These are phyloP conservation scores for Euproctis similis DNA, from an alignment of 2,888 invertebrate genomes.

Conservation along the genomic window DNA sequence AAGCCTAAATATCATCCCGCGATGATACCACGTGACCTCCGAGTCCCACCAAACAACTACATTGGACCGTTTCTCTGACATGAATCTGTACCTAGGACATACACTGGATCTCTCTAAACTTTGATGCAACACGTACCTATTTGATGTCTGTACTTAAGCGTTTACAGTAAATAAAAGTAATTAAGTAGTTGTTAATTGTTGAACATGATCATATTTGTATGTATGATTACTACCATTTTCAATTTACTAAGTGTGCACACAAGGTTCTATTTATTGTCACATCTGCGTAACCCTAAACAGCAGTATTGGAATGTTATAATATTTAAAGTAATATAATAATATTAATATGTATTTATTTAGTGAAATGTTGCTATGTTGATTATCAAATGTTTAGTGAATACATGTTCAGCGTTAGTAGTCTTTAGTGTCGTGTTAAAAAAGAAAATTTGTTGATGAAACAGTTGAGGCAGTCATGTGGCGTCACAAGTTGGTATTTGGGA, in stretches of 20 bases:
- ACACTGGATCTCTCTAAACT: not conserved
- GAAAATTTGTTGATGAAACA: constrained; percentile 8
- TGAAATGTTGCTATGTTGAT: too few relatives aligned
- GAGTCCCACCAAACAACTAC: constrained; percentile 25
- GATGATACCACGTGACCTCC: too few relatives aligned
- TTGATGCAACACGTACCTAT: not conserved
- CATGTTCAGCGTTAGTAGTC: constrained; percentile 28
- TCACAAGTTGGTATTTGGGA: too few relatives aligned
- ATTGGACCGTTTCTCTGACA: constrained; percentile 39
- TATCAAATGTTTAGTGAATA: constrained; percentile 19
- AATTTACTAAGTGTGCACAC: constrained; percentile 9
- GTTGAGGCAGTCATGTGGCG: constrained; percentile 4
- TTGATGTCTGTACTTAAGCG: constrained; percentile 1
- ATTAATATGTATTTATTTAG: too few relatives aligned
- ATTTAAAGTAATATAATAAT: too few relatives aligned
- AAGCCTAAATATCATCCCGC: constrained; percentile 25
- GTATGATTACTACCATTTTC: constrained; percentile 19
- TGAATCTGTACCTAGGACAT: constrained; percentile 2
- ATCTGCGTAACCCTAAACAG: constrained; percentile 4
- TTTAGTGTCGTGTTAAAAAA: constrained; percentile 10
- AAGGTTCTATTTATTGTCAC: constrained; percentile 2
- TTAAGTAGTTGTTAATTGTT: constrained; percentile 8
- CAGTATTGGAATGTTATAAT: constrained; percentile 9
- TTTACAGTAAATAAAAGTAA: too few relatives aligned
- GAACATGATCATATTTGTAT: constrained; percentile 13